Evolutionary conservation across 2,888 invertebrate species (phyloP).

Genomic region (Incurvaria masculella): DNA sequence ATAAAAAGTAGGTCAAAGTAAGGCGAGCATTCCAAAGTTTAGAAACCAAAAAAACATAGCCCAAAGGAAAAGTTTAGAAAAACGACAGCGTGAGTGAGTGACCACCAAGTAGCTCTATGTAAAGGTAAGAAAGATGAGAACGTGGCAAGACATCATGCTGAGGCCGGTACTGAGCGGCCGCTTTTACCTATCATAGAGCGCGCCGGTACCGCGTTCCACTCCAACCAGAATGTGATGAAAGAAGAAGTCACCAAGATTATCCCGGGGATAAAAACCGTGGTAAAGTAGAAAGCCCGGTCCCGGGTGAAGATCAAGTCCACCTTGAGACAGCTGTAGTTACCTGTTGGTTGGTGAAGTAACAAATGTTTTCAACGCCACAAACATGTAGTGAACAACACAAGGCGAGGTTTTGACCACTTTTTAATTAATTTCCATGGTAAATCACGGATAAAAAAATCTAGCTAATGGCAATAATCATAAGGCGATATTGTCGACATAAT

Average conservation of each 20-base stretch:
- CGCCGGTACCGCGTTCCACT: constrained; percentile 88
- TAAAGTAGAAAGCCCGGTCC: constrained; percentile 88
- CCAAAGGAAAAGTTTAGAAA: not conserved
- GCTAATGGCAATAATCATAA: too few relatives aligned
- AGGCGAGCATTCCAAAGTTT: constrained; percentile 9
- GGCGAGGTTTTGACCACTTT: too few relatives aligned
- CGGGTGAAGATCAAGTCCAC: constrained; percentile 85
- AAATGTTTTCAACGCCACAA: not conserved
- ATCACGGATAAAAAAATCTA: too few relatives aligned
- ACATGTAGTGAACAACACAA: not conserved
- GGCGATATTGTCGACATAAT: too few relatives aligned
- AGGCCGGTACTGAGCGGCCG: not conserved
- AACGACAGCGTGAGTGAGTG: not conserved
- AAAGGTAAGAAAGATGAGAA: constrained; percentile 30
- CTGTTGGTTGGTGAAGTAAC: constrained; percentile 36
- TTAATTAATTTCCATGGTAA: too few relatives aligned
- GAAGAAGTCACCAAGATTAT: constrained; percentile 87
- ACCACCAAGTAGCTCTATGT: constrained; percentile 32
- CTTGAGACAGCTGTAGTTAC: constrained; percentile 87
- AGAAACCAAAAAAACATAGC: not conserved
- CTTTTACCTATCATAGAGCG: constrained; percentile 82
- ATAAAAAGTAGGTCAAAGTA: constrained; percentile 16
- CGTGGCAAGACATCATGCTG: constrained; percentile 18
- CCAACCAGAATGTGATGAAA: constrained; percentile 85
- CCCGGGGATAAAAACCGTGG: constrained; percentile 87